These are phyloP conservation scores for Rhombomys opimus DNA, from an alignment of 2,113 vertebrate genomes.

Conservation along the genomic window DNA sequence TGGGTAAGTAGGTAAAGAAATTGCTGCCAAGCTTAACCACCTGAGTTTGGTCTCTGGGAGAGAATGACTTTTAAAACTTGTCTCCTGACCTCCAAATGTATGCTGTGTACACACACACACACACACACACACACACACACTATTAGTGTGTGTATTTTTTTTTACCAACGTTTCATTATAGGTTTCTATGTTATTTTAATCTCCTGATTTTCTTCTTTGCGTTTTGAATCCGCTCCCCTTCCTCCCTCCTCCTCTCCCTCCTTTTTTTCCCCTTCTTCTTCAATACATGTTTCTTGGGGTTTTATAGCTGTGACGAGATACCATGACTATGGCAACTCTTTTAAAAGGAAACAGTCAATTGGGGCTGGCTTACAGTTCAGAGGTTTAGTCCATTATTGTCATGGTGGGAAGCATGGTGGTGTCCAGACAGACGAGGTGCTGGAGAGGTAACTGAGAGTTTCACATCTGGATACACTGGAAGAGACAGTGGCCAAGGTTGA, in stretches of 20 bases:
- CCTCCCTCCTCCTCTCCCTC: too few species aligned
- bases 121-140: neutral
- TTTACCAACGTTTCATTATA: neutral
- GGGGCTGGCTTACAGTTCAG: neutral
- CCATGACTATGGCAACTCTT: neutral
- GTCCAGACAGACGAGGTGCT: neutral
- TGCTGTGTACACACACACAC: too few species aligned
- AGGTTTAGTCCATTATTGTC: neutral
- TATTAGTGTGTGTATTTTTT: neutral
- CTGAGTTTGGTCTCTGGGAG: neutral
- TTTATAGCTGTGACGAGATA: neutral
- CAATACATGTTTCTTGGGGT: neutral
- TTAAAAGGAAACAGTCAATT: neutral
- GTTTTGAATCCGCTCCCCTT: neutral
- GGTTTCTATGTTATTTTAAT: neutral
- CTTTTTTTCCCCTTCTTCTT: neutral
- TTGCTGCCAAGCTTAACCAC: neutral
- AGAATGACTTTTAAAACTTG: neutral
- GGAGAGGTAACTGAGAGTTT: neutral
- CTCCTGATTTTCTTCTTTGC: neutral
- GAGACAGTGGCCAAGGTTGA: neutral
- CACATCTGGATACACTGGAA: neutral
- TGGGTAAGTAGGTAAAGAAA: neutral
- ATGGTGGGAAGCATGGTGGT: neutral
- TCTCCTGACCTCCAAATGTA: neutral